Evolutionary conservation across 2,113 vertebrate genomes (phyloP), one percentile per base, ranked within the genome.

Genomic region (Columbina picui): DNA sequence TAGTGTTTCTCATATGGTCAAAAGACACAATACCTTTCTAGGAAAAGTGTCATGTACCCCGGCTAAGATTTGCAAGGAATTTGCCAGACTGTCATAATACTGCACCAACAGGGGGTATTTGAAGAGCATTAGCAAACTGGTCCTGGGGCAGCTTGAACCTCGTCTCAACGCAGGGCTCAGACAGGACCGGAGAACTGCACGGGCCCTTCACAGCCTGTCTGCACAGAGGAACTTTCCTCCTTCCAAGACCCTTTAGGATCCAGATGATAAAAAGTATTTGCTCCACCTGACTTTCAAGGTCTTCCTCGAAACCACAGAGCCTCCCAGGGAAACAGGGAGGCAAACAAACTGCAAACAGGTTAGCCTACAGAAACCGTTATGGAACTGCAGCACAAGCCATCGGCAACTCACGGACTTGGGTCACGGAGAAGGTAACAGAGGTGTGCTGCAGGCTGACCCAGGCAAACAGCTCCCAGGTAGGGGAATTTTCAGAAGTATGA

Each of bases 41-140:
- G n/a, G 63, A 32, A 32, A 82, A 73, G 7, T 0, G 53, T 2
- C 47, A 60, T 7, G 59, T 15, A 21, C 19, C 38, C 60, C 38
- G 30, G 53, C 53, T 43, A 49, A 82, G 65, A 30, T 20, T 39
- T 39, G 47, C 68, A 70, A 4, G 19, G 26, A 70, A 14, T 29
- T 22, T 70, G 49, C 50, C 68, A 53, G 49, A 10, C 17, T 60
- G 14, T 10, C 30, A 3, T 4, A 30, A 34, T 12, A 14, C 0
- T 78, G 73, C 60, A 41, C 30, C 1, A 1, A 3, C 0, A 21
- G 38, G 38, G 47, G 29, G 12, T 23, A 21, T 47, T 0, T 38
- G 34, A 60, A 89, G 49, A 57, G 59, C 12, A 47, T 0, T 18
- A 49, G 39, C 77, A 75, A 85, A 52, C 9, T 18, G n/a, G n/a